Base-by-base conservation (phyloP, 2,797 vertebrate species). In the Sphenodon punctatus region DNA sequence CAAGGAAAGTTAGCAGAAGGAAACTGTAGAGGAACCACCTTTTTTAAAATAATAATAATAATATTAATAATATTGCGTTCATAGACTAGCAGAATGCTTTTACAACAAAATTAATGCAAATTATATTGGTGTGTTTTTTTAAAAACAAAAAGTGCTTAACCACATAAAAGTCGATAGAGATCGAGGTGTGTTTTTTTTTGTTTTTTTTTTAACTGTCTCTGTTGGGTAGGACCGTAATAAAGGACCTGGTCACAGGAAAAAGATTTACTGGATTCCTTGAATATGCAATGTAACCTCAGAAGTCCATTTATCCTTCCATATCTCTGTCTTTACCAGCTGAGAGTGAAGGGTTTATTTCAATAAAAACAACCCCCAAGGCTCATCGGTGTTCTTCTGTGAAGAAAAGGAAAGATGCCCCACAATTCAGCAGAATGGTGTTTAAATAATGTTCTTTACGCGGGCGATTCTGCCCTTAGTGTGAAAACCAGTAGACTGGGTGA, bases 251-350 rank as follows among this genome's bases (percentile, higher is more conserved):
- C 91, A 73, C 58, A 88, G 93, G 88, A 92, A 87, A n/a, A 92
- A 78, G 87, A 91, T 93, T 95, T 95, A 95, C 93, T 93, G 93
- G 92, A 91, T 84, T 93, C 93, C 93, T 93, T 66, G 82, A 95
- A 97, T 96, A 96, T 95, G 94, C 94, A 95, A 94, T 90, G 95
- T 95, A 95, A 93, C 92, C 91, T 94, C 95, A 91, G 92, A 95
- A 95, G 90, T 94, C 87, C 90, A 95, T 95, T 93, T 88, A 93
- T 94, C 92, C 92, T 90, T 90, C 89, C 43, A 61, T 25, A 86
- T 90, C 59, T 88, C 84, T 90, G 91, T 84, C 80, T 93, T 92
- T 93, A 95, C 88, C 93, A 88, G 93, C 94, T 93, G 92, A 88
- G 74, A 74, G 92, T 87, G 91, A 93, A 93, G 94, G 86, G 90